Evolutionary conservation across 2,797 vertebrate genomes (phyloP).

Genomic region (Takifugu rubripes): DNA sequence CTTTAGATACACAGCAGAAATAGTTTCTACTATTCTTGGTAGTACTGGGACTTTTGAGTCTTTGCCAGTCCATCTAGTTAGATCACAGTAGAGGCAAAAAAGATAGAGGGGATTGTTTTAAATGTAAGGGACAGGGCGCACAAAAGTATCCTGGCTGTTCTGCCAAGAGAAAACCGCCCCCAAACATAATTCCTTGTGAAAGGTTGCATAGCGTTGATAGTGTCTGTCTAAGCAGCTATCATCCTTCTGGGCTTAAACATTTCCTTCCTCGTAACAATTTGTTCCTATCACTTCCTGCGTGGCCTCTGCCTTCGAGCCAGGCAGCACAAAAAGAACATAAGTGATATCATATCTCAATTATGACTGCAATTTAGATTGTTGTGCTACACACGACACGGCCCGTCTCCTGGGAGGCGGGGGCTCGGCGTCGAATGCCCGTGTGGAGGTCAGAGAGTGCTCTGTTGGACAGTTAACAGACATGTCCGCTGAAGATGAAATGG

Average conservation of each 20-base stretch:
- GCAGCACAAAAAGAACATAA: constrained; percentile 46
- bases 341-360: constrained; percentile 68
- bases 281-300: constrained; percentile 74
- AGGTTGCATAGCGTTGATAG: constrained; percentile 27
- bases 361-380: constrained; percentile 67
- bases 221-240: constrained; percentile 57
- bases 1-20: too few relatives aligned
- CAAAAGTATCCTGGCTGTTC: neutral
- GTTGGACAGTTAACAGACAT: constrained; percentile 13
- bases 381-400: constrained; percentile 33
- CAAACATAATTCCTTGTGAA: neutral
- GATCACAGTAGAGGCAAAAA: too few relatives aligned
- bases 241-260: constrained; percentile 73
- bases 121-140: neutral
- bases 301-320: constrained; percentile 64
- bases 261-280: constrained; percentile 80
- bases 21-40: too few relatives aligned
- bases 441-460: constrained; percentile 24
- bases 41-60: too few relatives aligned
- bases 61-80: too few relatives aligned
- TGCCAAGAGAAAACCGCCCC: neutral
- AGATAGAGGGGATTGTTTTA: neutral
- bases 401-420: constrained; percentile 20
- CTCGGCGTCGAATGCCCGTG: constrained; percentile 28
- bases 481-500: constrained; percentile 30